Base-by-base conservation (phyloP, 35 echinoderm and acorn worm species). In the Ophioderma brevispina region DNA sequence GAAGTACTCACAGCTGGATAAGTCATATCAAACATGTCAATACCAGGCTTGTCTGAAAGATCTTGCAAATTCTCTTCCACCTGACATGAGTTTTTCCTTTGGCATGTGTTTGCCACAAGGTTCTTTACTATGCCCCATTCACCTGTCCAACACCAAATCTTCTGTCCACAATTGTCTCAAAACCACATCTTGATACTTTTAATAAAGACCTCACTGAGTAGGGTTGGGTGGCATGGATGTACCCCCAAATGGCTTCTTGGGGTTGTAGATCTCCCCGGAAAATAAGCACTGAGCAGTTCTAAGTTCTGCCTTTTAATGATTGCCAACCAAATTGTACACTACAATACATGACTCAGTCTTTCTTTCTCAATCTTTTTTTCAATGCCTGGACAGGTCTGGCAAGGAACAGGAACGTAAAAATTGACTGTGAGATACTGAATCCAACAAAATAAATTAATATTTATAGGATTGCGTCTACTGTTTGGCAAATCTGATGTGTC, bases 361-460 rank as follows among this genome's bases (percentile, higher is more conserved):
- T 40, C 33, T 30, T 90, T 87, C 70, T 86, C 64, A 37, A 98
- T 80, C 78, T 83, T 49, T 78, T 49, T 17, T 52, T 30, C 25
- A 94, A 81, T 77, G 86, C 84, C 32, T 92, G 37, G 0, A 94
- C 77, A 13, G 92, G 40, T 59, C 85, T 2, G 96, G 96, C 31
- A 98, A 34, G 0, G 93, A 89, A 14, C 96, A 38, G 0, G 92
- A 89, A 14, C 96, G 86, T 19, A 92, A 87, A 35, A 98, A 94
- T 59, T 98, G 96, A n/a, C 92, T 94, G 33, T 92, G 92, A 33
- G 92, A 98, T 34, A 98, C 90, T 18, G 96, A 98, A 80, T 98
- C 96, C 28, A 94, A 38, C 38, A 98, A 89, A 31, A 94, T 33
- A 0, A 35, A 83, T 98, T 98, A 18, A 98, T 70, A 40, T 92